phyloP scores from a whole-genome alignment of 1,140 invertebrate genomes.

The Drosophila hydei region DNA sequence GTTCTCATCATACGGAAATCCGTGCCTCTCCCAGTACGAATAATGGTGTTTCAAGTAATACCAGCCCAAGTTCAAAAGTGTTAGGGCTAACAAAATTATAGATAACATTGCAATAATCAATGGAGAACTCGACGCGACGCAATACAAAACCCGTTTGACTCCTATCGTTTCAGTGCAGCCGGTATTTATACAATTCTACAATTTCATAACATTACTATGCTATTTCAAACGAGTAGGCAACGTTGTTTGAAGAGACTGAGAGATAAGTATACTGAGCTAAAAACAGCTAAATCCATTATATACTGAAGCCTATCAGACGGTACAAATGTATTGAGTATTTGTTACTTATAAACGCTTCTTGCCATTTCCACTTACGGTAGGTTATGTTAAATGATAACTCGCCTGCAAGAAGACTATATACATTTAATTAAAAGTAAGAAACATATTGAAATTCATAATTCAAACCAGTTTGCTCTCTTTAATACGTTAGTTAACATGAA shows the following conservation, averaged over 20 bases:
- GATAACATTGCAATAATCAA: constrained; percentile 44
- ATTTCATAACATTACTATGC: constrained; percentile 40
- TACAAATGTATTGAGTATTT: neutral
- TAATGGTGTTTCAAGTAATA: constrained; percentile 65
- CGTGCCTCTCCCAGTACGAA: constrained; percentile 61
- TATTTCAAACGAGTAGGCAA: constrained; percentile 8
- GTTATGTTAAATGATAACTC: neutral
- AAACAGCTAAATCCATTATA: neutral
- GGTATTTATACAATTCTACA: constrained; percentile 23
- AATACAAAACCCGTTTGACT: constrained; percentile 20
- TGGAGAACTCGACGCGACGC: neutral
- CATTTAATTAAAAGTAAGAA: neutral
- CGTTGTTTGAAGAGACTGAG: neutral
- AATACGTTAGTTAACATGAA: constrained; percentile 28
- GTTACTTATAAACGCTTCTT: neutral
- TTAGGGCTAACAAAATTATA: constrained; percentile 33
- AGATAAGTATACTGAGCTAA: neutral
- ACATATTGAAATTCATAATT: neutral
- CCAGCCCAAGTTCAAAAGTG: constrained; percentile 52
- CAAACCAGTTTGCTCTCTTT: constrained; percentile 8
- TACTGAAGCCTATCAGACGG: neutral
- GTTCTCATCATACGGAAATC: constrained; percentile 55
- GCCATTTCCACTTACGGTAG: constrained; percentile 5
- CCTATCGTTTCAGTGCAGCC: neutral
- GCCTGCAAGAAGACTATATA: neutral